These are phyloP conservation scores for Ceratina australensis DNA, from an alignment of 1,140 invertebrate species.

Conservation along the genomic window DNA sequence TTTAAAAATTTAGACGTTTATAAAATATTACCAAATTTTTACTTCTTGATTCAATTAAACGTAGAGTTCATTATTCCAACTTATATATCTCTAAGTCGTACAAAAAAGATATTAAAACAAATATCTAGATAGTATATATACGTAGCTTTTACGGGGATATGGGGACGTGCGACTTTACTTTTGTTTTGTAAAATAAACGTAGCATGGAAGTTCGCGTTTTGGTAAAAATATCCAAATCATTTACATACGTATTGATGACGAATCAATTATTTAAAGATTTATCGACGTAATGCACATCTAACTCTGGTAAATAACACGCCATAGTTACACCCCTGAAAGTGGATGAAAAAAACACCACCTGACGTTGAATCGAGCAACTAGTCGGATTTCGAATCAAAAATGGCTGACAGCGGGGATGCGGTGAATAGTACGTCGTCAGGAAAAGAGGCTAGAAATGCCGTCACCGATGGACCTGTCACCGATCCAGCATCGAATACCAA, in stretches of 20 bases:
- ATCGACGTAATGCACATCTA: no score
- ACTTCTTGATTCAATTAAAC: background rate
- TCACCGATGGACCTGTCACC: slow-evolving; percentile 73
- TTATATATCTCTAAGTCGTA: background rate
- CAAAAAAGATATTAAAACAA: background rate
- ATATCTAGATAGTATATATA: no score
- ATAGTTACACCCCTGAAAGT: slow-evolving; percentile 16
- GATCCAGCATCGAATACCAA: slow-evolving; percentile 73
- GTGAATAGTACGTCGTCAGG: slow-evolving; percentile 67
- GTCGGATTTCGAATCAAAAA: slow-evolving; percentile 67
- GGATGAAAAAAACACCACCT: slow-evolving; percentile 38
- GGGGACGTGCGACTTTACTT: background rate
- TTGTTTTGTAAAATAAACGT: no score
- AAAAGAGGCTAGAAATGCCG: slow-evolving; percentile 71
- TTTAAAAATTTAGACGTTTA: background rate
- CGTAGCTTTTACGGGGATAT: no score
- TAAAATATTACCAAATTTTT: no score
- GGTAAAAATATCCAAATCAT: no score
- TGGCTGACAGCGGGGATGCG: slow-evolving; percentile 76
- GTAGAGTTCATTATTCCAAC: background rate
- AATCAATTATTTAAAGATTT: slow-evolving; percentile 37
- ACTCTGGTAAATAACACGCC: no score
- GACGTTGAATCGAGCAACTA: slow-evolving; percentile 9
- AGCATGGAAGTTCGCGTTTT: no score
- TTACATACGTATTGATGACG: no score